Percentiles rank a stretch among this genome's conserved stretches.
These are phyloP conservation scores for Diglossa brunneiventris DNA, from an alignment of 2,113 vertebrate species.

Conservation along the genomic window DNA sequence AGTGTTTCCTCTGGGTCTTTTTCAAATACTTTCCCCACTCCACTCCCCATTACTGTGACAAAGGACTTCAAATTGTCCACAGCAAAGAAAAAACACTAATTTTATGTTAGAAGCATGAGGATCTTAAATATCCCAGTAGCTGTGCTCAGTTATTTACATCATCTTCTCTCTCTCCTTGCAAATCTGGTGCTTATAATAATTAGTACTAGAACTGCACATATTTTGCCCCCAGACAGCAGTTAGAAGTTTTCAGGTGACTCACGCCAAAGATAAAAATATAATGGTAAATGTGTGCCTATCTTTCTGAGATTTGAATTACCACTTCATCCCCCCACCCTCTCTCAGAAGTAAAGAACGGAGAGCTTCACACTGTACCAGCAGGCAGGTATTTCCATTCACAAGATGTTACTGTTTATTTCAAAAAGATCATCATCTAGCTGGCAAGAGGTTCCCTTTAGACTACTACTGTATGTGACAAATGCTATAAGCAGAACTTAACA, in stretches of 20 bases:
- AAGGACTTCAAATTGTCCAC: not conserved
- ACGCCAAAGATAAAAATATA: not conserved
- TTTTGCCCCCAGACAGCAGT: fast-evolving
- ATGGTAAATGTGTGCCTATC: not conserved
- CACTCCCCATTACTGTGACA: not conserved
- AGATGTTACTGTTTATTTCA: not conserved
- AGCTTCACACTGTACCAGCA: not conserved
- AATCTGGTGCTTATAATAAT: not conserved
- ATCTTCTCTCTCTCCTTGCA: not conserved
- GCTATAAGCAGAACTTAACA: not conserved
- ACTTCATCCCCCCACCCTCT: not conserved
- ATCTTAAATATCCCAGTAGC: not conserved
- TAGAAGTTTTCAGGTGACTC: not conserved
- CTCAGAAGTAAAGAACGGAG: not conserved
- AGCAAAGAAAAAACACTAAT: not conserved
- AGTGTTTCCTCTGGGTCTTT: not conserved
- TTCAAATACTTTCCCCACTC: not conserved
- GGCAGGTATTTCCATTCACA: not conserved
- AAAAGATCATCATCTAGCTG: not conserved
- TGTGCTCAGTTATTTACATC: not conserved
- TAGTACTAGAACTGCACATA: not conserved
- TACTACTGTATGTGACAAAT: not conserved
- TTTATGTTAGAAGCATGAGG: not conserved
- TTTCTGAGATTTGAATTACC: not conserved
- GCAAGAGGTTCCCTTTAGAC: not conserved